Evolutionary conservation across 2,113 vertebrate species (phyloP).

Genomic region (Melozone crissalis): DNA sequence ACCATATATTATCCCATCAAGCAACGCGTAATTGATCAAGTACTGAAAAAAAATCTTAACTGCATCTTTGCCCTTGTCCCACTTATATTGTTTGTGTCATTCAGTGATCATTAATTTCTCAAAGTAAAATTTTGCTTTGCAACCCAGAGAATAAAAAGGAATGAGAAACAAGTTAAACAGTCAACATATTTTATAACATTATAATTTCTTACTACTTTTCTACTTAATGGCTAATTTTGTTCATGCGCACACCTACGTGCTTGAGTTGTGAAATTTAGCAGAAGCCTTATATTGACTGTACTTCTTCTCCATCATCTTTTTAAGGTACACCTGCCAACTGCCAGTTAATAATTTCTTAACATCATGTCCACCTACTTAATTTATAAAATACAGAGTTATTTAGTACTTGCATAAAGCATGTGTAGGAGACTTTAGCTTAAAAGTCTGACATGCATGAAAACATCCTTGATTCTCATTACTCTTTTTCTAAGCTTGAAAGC

Average conservation of each 20-base stretch:
- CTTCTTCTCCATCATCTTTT: slow-evolving; percentile 14
- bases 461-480: not conserved
- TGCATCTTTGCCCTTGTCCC: not conserved
- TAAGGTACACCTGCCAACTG: slow-evolving; percentile 37
- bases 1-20: not conserved
- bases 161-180: not conserved
- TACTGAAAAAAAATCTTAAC: not conserved
- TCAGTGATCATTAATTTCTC: not conserved
- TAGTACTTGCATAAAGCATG: slow-evolving; percentile 32
- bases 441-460: slow-evolving; percentile 9
- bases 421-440: slow-evolving; percentile 49
- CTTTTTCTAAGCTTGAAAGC: not conserved
- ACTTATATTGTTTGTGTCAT: not conserved
- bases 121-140: not conserved
- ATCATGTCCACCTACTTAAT: slow-evolving; percentile 49
- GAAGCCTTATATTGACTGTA: not conserved
- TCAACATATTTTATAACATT: not conserved
- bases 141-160: not conserved
- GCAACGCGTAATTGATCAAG: not conserved
- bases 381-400: slow-evolving; percentile 50
- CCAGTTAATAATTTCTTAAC: slow-evolving; percentile 48
- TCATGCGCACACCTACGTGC: not conserved
- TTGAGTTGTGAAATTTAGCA: slow-evolving; percentile 40
- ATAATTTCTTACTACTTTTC: slow-evolving; percentile 28
- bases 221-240: not conserved